Evolutionary conservation across 2,888 invertebrate genomes (phyloP).

Genomic region (Melitaea athalia): DNA sequence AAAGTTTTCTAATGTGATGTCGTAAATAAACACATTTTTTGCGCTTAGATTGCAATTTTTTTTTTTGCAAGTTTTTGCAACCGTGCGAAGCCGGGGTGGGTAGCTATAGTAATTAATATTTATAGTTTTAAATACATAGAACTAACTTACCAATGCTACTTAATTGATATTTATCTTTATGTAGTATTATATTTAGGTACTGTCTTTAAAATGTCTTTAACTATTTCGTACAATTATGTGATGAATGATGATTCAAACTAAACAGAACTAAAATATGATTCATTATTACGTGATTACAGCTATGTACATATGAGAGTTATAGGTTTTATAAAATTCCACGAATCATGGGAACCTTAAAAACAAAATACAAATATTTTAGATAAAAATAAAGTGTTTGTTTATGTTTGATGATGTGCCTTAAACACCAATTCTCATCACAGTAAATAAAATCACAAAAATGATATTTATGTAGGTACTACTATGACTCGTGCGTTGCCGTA

Average conservation of each 20-base stretch:
- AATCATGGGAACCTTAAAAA: neutral
- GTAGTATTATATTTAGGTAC: neutral
- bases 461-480: too few relatives aligned
- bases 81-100: too few relatives aligned
- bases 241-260: neutral
- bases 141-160: neutral
- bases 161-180: neutral
- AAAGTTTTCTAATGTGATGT: too few relatives aligned
- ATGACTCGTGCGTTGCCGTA: too few relatives aligned
- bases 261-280: slow-evolving; percentile 5
- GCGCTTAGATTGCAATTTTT: too few relatives aligned
- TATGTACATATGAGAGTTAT: slow-evolving; percentile 2
- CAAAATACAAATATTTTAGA: neutral
- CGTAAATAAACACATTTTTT: too few relatives aligned
- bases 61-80: too few relatives aligned
- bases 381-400: neutral
- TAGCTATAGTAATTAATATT: too few relatives aligned
- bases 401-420: too few relatives aligned
- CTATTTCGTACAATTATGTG: neutral
- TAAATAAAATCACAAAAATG: too few relatives aligned
- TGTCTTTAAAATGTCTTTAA: neutral
- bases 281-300: slow-evolving; percentile 1
- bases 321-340: neutral
- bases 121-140: too few relatives aligned
- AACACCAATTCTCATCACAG: too few relatives aligned